Evolutionary conservation across 1,140 invertebrate genomes (phyloP).

Genomic region (Thrips palmi): DNA sequence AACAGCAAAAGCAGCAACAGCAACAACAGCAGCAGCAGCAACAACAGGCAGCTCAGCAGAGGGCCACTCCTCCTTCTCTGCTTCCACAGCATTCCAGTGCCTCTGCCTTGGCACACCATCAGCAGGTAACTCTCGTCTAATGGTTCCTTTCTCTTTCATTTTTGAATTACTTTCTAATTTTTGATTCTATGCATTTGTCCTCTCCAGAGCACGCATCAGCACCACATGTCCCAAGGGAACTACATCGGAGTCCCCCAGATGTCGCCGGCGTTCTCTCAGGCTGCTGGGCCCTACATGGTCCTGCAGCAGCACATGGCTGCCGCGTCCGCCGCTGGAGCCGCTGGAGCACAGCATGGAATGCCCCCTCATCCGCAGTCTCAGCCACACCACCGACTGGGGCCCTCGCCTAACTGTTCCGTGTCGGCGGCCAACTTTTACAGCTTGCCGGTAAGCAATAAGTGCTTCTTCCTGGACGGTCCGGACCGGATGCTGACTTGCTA

Average conservation of each 20-base stretch:
- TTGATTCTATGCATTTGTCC: background rate
- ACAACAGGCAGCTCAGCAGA: constrained; percentile 22
- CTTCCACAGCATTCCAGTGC: constrained; percentile 23
- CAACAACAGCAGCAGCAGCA: constrained; percentile 20
- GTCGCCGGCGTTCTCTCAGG: constrained; percentile 27
- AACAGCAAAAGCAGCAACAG: constrained; percentile 22
- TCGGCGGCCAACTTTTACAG: constrained; percentile 44
- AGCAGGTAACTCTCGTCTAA: constrained; percentile 8
- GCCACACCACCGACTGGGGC: constrained; percentile 27
- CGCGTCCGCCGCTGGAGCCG: constrained; percentile 21
- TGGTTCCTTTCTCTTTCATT: no score
- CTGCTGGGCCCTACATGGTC: no score
- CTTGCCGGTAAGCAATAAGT: constrained; percentile 28
- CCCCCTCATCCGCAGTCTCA: constrained; percentile 22
- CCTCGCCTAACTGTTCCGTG: constrained; percentile 31
- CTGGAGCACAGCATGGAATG: constrained; percentile 15
- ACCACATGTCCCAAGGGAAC: constrained; percentile 33
- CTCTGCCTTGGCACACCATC: constrained; percentile 3
- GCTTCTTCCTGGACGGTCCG: constrained; percentile 22
- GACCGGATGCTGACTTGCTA: constrained; percentile 21
- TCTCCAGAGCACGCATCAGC: constrained; percentile 4
- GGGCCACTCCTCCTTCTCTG: constrained; percentile 27
- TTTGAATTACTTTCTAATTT: no score
- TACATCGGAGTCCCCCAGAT: constrained; percentile 27
- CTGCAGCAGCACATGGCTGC: constrained; percentile 31